Evolutionary conservation across 2,888 invertebrate genomes (phyloP).

Genomic region (Ophion obscuratus): DNA sequence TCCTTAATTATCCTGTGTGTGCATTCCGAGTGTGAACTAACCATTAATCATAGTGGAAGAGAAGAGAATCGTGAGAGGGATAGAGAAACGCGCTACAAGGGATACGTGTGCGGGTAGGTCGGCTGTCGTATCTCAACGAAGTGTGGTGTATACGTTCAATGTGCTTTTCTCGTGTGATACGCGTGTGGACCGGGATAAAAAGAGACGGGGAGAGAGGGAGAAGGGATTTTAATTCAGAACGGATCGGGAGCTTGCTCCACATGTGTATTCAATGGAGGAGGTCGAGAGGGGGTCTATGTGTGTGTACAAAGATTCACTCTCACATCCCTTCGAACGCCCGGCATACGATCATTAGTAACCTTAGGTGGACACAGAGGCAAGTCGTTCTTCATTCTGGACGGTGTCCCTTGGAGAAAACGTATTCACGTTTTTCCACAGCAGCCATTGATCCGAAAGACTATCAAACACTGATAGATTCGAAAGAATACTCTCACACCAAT

Average conservation of each 20-base stretch:
- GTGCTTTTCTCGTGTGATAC: constrained; percentile 68
- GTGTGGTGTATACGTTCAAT: constrained; percentile 38
- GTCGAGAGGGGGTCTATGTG: not conserved
- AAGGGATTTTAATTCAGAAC: constrained; percentile 84
- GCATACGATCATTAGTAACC: constrained; percentile 83
- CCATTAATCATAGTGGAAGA: constrained; percentile 83
- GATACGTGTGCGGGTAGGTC: constrained; percentile 40
- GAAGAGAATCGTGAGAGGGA: constrained; percentile 75
- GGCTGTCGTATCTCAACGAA: constrained; percentile 20
- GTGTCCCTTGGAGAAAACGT: constrained; percentile 71
- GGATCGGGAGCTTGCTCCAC: constrained; percentile 78
- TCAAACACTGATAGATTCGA: constrained; percentile 50
- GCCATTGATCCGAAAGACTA: constrained; percentile 59
- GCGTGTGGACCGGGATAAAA: not conserved
- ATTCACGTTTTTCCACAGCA: constrained; percentile 58
- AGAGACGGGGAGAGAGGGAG: constrained; percentile 65
- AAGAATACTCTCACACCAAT: constrained; percentile 69
- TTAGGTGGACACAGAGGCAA: constrained; percentile 81
- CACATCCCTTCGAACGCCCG: constrained; percentile 65
- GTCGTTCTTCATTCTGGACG: constrained; percentile 83
- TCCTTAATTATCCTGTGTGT: constrained; percentile 84
- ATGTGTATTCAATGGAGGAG: constrained; percentile 80
- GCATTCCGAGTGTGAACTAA: constrained; percentile 84
- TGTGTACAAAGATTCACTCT: constrained; percentile 70
- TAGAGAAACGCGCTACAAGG: constrained; percentile 50